These are phyloP conservation scores for Halcyon malimbica DNA, from an alignment of 2,113 vertebrate genomes.

Conservation along the genomic window DNA sequence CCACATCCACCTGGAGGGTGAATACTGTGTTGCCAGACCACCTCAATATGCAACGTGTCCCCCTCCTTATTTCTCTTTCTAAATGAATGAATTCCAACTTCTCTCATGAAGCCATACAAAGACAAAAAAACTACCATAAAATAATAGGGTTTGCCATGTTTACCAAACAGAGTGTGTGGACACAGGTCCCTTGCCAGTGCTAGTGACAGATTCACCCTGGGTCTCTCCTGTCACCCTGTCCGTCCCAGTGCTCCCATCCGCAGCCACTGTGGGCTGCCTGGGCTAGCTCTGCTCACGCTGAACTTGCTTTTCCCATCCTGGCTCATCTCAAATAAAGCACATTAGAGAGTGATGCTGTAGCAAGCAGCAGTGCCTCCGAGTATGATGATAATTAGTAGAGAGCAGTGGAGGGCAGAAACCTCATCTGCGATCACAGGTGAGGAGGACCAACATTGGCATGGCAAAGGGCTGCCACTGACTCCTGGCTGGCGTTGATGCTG, in stretches of 20 bases:
- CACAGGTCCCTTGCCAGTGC: not conserved
- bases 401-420: not conserved
- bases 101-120: not conserved
- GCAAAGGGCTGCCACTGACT: accelerated
- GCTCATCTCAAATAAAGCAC: not conserved
- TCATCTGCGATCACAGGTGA: accelerated
- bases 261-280: accelerated
- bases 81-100: not conserved
- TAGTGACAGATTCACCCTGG: not conserved
- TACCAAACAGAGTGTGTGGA: not conserved
- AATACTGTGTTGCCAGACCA: not conserved
- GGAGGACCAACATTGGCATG: not conserved
- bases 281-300: accelerated
- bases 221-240: accelerated
- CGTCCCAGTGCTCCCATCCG: accelerated
- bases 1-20: too few species aligned
- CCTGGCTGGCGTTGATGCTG: accelerated
- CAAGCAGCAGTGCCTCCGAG: not conserved
- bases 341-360: not conserved
- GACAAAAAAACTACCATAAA: not conserved
- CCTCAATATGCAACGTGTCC: not conserved
- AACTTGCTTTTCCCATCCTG: not conserved
- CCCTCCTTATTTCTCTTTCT: not conserved
- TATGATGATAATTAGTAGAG: accelerated
- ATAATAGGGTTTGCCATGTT: not conserved